Evolutionary conservation across 35 echinoderm and acorn worm genomes (phyloP).

Genomic region (Ophioderma brevispina): DNA sequence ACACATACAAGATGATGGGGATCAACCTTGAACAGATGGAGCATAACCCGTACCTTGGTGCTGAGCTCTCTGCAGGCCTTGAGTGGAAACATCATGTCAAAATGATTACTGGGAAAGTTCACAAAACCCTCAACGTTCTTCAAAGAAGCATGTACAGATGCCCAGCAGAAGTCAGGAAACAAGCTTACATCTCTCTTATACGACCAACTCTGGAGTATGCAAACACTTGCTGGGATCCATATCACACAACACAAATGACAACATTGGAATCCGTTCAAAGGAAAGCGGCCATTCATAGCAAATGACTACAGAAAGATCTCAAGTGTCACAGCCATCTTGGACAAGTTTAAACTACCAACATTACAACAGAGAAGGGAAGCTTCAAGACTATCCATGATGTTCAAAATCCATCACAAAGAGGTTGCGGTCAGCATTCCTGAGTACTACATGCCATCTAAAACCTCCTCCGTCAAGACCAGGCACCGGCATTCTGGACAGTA

Average conservation of each 20-base stretch:
- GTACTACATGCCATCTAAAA: too few species aligned
- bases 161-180: neutral
- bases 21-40: constrained; percentile 26
- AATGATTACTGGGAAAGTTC: neutral
- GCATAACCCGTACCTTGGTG: constrained; percentile 45
- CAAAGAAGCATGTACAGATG: neutral
- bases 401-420: too few species aligned
- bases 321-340: too few species aligned
- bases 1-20: constrained; percentile 24
- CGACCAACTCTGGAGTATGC: neutral
- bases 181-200: neutral
- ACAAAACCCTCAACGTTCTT: neutral
- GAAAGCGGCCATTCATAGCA: neutral
- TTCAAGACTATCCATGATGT: too few species aligned
- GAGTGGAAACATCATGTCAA: constrained; percentile 13
- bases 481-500: too few species aligned
- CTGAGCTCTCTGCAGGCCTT: constrained; percentile 19
- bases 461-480: too few species aligned
- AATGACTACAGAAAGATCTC: neutral
- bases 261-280: neutral
- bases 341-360: too few species aligned
- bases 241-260: neutral
- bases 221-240: neutral
- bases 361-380: too few species aligned
- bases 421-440: too few species aligned